These are phyloP conservation scores for Molossus molossus DNA, from an alignment of 2,797 vertebrate species.

Conservation along the genomic window DNA sequence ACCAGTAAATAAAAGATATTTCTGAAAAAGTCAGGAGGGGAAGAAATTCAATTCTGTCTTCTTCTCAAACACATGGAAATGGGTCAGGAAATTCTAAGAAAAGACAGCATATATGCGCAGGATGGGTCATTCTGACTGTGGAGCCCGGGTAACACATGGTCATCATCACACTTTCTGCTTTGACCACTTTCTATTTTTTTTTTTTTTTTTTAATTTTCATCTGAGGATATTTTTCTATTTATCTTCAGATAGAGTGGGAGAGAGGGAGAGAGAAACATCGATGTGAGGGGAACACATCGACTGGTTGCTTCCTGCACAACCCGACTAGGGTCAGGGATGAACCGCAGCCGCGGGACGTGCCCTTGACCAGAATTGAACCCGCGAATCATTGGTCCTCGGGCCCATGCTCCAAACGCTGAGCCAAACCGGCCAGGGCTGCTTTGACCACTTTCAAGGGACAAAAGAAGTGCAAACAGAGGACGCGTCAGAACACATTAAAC, in stretches of 20 bases:
- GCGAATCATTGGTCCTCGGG: no score
- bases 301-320: no score
- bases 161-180: not conserved
- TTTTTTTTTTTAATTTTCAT: no score
- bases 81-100: conserved; percentile 71
- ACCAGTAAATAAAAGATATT: conserved; percentile 59
- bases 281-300: no score
- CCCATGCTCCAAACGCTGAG: no score
- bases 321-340: no score
- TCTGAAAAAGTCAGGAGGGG: conserved; percentile 64
- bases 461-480: not conserved
- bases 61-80: conserved; percentile 37
- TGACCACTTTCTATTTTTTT: not conserved
- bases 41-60: conserved; percentile 59
- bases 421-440: not conserved
- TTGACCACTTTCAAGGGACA: not conserved
- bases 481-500: not conserved
- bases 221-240: no score
- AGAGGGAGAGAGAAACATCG: no score
- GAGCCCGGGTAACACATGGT: not conserved
- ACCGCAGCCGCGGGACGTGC: no score
- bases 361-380: no score
- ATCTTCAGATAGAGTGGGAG: no score
- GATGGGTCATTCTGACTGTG: not conserved
- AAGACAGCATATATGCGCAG: conserved; percentile 28